A percentile compares a stretch with the other conserved stretches of the same genome.
phyloP scores from a whole-genome alignment of 1,140 invertebrate species.

The Diuraphis noxia region DNA sequence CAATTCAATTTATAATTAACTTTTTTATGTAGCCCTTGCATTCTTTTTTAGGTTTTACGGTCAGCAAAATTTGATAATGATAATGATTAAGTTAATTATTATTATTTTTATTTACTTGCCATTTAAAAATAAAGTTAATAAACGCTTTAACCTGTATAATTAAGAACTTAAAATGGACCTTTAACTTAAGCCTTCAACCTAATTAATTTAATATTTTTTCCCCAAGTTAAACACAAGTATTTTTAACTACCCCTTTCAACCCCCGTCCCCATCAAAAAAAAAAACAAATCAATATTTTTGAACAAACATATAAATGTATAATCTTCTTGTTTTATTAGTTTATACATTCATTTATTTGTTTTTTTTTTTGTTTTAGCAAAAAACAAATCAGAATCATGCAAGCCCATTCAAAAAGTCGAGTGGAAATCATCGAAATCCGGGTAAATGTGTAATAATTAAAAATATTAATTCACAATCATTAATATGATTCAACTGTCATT shows the following conservation, averaged over 20 bases:
- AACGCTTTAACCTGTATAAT: not conserved
- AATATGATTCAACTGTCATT: not conserved
- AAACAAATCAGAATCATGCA: conserved; percentile 83
- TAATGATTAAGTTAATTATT: not conserved
- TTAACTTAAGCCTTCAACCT: not conserved
- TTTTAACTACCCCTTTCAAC: not conserved
- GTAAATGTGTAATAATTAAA: conserved; percentile 64
- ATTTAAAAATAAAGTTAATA: not conserved
- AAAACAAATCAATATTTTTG: not conserved
- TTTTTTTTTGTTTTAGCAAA: conserved; percentile 68
- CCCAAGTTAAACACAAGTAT: not conserved
- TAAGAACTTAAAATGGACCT: not conserved
- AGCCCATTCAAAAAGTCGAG: conserved; percentile 91
- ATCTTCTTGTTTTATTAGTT: not conserved
- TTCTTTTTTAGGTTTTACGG: not conserved
- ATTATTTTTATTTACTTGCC: not conserved
- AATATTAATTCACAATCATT: conserved; percentile 9
- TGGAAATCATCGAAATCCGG: conserved; percentile 88
- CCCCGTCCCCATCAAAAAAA: not conserved
- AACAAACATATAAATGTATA: not conserved
- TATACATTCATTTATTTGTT: not conserved
- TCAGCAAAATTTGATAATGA: conserved; percentile 21
- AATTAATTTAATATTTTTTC: not conserved
- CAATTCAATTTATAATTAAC: not conserved
- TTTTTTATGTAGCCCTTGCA: not conserved